Evolutionary conservation across 2,113 vertebrate genomes (phyloP).

Genomic region (Litocranius walleri): DNA sequence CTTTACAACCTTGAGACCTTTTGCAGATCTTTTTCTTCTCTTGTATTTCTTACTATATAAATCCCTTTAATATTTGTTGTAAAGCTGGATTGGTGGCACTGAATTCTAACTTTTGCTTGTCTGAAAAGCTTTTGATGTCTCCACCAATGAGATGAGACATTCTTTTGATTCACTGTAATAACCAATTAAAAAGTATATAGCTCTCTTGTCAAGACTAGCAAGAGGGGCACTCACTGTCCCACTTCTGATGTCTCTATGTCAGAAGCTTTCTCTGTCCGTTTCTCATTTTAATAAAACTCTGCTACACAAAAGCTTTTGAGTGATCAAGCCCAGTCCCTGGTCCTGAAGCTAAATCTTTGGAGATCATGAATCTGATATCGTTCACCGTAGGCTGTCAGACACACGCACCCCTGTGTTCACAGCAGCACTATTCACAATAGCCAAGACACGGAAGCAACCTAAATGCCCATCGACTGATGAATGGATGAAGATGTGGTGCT

Average conservation of each 20-base stretch:
- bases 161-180: neutral
- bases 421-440: neutral
- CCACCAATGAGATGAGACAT: neutral
- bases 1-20: neutral
- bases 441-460: neutral
- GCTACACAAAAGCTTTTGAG: neutral
- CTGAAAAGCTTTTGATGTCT: too few species aligned
- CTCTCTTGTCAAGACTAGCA: neutral
- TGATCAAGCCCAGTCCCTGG: neutral
- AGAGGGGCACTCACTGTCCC: fast-evolving
- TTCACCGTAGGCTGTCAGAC: neutral
- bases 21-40: neutral
- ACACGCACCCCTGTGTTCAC: neutral
- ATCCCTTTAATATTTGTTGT: neutral
- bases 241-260: neutral
- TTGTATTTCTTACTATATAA: neutral
- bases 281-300: neutral
- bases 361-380: neutral
- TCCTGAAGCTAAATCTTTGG: neutral
- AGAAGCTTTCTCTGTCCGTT: neutral
- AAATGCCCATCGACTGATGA: neutral
- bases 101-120: neutral
- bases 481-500: neutral
- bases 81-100: neutral
- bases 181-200: neutral